These are phyloP conservation scores for Laticauda colubrina DNA, from an alignment of 2,113 vertebrate species.

Conservation along the genomic window DNA sequence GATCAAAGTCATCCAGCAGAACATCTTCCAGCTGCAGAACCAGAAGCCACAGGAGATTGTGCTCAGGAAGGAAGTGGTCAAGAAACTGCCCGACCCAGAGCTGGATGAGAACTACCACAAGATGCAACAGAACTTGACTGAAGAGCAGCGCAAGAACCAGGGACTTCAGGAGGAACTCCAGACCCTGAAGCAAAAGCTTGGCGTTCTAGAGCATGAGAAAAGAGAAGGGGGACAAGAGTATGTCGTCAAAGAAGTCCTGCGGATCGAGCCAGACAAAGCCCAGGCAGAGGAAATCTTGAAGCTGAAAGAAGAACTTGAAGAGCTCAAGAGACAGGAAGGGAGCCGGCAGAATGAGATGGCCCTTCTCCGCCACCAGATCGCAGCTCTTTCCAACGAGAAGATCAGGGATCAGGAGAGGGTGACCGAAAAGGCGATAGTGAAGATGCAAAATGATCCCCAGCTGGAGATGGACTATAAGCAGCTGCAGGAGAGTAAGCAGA, in stretches of 20 bases:
- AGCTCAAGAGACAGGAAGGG: conserved; percentile 81
- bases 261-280: conserved; percentile 88
- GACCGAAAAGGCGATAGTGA: conserved; percentile 89
- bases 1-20: conserved; percentile 80
- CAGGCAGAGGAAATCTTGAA: conserved; percentile 85
- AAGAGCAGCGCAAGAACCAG: conserved; percentile 85
- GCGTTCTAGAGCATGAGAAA: conserved; percentile 78
- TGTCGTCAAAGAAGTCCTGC: conserved; percentile 90
- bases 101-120: conserved; percentile 86
- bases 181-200: conserved; percentile 75
- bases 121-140: conserved; percentile 82
- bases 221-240: conserved; percentile 89
- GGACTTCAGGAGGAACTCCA: conserved; percentile 85
- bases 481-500: conserved; percentile 80
- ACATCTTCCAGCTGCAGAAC: conserved; percentile 83
- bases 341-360: conserved; percentile 82
- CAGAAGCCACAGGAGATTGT: conserved; percentile 86
- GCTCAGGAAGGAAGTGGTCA: conserved; percentile 87
- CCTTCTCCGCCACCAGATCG: conserved; percentile 81
- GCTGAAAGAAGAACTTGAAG: conserved; percentile 87
- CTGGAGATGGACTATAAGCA: conserved; percentile 82
- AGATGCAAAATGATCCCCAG: conserved; percentile 90
- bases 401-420: conserved; percentile 84
- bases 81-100: conserved; percentile 88
- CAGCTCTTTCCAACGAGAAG: conserved; percentile 81